Evolutionary conservation across 1,140 invertebrate genomes (phyloP).

Genomic region (Orchesella cincta): DNA sequence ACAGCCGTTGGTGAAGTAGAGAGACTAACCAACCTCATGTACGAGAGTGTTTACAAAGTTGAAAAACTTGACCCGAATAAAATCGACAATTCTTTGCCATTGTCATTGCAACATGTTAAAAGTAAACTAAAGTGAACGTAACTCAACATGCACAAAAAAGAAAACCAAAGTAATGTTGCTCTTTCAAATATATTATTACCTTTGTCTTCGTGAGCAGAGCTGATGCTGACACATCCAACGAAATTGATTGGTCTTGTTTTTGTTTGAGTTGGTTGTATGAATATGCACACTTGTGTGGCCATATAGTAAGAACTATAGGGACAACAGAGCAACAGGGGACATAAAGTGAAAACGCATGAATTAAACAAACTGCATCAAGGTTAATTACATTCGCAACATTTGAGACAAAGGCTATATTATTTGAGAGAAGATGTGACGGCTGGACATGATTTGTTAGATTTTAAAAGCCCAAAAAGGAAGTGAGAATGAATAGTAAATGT

Average conservation of each 20-base stretch:
- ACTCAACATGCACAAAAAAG: neutral
- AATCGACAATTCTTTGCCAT: neutral
- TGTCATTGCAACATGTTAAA: neutral
- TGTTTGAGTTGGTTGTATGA: neutral
- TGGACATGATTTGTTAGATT: constrained; percentile 20
- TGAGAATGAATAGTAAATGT: too few relatives aligned
- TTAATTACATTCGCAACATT: neutral
- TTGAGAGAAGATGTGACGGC: constrained; percentile 4
- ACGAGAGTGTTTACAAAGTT: neutral
- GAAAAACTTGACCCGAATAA: constrained; percentile 18
- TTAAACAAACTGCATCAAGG: constrained; percentile 8
- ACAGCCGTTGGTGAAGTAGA: neutral
- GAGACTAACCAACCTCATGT: too few relatives aligned
- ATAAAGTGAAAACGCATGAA: constrained; percentile 14
- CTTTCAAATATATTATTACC: constrained; percentile 7
- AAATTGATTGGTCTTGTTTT: neutral
- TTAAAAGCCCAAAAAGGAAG: too few relatives aligned
- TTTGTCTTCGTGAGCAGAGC: neutral
- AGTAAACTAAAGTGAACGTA: neutral
- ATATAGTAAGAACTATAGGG: neutral
- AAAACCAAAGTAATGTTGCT: neutral
- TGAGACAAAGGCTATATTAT: neutral
- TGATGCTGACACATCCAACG: too few relatives aligned
- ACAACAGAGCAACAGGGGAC: neutral
- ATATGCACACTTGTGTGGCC: neutral